phyloP scores from a whole-genome alignment of 92 coral and sea anemone genomes.

The Meandrina meandrites region DNA sequence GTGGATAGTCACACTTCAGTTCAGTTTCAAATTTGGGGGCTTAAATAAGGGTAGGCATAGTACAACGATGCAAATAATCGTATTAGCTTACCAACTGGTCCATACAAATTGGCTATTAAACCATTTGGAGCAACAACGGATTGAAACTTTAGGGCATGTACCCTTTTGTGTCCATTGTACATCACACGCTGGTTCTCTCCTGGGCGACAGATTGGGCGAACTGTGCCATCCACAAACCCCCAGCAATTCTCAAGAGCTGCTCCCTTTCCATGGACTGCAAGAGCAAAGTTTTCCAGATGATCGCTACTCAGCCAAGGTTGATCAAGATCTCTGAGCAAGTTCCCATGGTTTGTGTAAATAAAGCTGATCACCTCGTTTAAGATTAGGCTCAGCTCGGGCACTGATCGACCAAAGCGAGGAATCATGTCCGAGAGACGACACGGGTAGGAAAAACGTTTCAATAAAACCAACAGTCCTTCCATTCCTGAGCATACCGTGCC shows the following conservation, averaged over 20 bases:
- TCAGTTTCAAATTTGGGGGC: too few relatives aligned
- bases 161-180: too few relatives aligned
- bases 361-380: background rate
- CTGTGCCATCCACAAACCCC: constrained; percentile 32
- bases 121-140: too few relatives aligned
- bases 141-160: too few relatives aligned
- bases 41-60: too few relatives aligned
- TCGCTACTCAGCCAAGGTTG: constrained; percentile 44
- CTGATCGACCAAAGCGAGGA: constrained; percentile 12
- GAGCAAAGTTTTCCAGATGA: constrained; percentile 36
- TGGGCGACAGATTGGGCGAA: too few relatives aligned
- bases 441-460: constrained; percentile 7
- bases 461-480: background rate
- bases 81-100: too few relatives aligned
- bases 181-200: too few relatives aligned
- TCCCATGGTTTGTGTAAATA: constrained; percentile 7
- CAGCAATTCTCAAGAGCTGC: constrained; percentile 38
- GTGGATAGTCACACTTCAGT: too few relatives aligned
- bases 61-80: too few relatives aligned
- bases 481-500: constrained; percentile 1
- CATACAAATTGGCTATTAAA: too few relatives aligned
- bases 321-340: constrained; percentile 28
- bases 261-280: constrained; percentile 45
- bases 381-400: constrained; percentile 2
- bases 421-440: constrained; percentile 19